Percentiles rank a stretch among this genome's conserved stretches.
Conservation (phyloP, 2,797 vertebrate species). For the Tolypeutes matacus region DNA sequence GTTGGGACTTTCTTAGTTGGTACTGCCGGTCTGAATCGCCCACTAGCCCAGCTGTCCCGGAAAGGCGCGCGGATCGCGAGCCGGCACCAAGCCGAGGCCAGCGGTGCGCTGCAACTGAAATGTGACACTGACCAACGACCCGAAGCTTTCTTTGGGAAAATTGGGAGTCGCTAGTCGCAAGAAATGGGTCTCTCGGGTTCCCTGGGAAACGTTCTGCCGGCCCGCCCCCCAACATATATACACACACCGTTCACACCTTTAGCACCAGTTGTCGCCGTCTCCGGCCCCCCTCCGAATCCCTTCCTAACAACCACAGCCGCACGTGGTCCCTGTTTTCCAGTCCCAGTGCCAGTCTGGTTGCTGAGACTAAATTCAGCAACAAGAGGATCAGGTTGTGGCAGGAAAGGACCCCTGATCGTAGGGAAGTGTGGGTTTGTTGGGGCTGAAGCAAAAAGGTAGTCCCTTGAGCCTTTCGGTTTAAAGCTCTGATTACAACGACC, state of each 20-base stretch:
- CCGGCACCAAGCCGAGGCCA: not conserved
- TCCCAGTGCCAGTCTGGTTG: not conserved
- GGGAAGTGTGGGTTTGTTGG: not conserved
- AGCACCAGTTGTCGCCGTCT: not conserved
- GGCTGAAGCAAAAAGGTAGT: not conserved
- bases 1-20: not conserved
- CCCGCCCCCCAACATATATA: no score
- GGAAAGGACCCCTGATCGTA: not conserved
- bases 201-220: not conserved
- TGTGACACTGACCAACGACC: constrained; percentile 49
- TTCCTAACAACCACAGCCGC: not conserved
- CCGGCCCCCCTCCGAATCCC: not conserved
- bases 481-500: not conserved
- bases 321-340: not conserved
- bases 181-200: constrained; percentile 24
- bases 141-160: not conserved
- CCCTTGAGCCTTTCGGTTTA: not conserved
- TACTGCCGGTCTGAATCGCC: not conserved
- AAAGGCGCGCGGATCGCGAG: not conserved
- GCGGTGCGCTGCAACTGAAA: constrained; percentile 46
- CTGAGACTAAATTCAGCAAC: not conserved
- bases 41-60: rapidly evolving
- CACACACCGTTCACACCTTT: not conserved
- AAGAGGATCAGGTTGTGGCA: no score
- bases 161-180: not conserved